Evolutionary conservation across 2,113 vertebrate species (phyloP), one percentile per base, ranked within the genome.

Genomic region (Petrocephalus zakoni): DNA sequence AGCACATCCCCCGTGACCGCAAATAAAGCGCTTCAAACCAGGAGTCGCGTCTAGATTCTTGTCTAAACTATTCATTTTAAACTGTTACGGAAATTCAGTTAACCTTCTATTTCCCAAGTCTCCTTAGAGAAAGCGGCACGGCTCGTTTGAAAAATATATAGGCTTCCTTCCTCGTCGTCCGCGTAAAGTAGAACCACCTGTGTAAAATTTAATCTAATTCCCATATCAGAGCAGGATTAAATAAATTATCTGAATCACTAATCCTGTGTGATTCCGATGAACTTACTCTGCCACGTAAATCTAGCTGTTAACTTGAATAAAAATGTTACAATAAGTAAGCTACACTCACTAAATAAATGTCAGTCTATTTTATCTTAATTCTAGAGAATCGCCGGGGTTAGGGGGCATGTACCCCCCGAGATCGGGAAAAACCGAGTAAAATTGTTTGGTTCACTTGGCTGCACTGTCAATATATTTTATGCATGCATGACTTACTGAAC

Each of bases 1-100:
- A 0, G 87, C 92, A 21, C 96, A 96, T 0, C 89, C 93, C 0
- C 68, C 61, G 15, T 92, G 85, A 0, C 82, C n/a, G 89, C 96
- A 97, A 37, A 83, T 92, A 19, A 94, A 92, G 1, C 90, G 13
- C 88, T 90, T 91, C 85, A 15, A 85, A 0, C 52, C 83, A 5
- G 89, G 86, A 11, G 52, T 53, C 0, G 29, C 15, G 7, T 42
- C 88, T 2, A 51, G 21, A 22, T 91, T 88, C 37, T 0, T 88
- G 0, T 1, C 2, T 0, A 88, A 6, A 0, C 87, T 51, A 2
- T 91, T 92, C 93, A 95, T 95, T 3, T 42, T 78, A 0, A 68
- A 68, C 61, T 3, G 4, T 11, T 13, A 13, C 25, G 25, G 5
- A 1, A 21, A 42, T 1, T 10, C 29, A 7, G 49, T 21, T 53